Percentiles rank a stretch among this genome's conserved stretches.
phyloP scores from a whole-genome alignment of 2,113 vertebrate genomes.

The Myxocyprinus asiaticus region DNA sequence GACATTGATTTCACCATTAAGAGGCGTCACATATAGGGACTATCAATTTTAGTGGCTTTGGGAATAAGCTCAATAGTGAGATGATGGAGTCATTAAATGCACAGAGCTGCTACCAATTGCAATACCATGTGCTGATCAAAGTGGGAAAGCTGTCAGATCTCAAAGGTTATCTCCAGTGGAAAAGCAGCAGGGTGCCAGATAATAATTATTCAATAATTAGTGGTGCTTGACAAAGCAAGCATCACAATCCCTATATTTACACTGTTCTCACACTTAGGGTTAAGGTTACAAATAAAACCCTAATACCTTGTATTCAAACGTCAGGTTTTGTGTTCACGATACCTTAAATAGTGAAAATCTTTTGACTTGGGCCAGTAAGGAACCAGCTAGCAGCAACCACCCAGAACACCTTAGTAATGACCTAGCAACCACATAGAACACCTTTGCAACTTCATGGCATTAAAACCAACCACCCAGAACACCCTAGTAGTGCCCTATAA shows the following conservation, averaged over 20 bases:
- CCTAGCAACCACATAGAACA: neutral
- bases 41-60: conserved; percentile 55
- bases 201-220: neutral
- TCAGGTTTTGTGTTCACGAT: too few relatives aligned
- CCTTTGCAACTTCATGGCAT: neutral
- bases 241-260: too few relatives aligned
- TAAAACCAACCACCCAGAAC: neutral
- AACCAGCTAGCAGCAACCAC: neutral
- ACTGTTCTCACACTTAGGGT: too few relatives aligned
- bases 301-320: too few relatives aligned
- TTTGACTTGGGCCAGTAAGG: neutral
- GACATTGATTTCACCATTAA: conserved; percentile 62
- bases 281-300: too few relatives aligned
- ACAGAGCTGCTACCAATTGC: neutral
- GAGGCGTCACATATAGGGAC: conserved; percentile 33
- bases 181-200: neutral
- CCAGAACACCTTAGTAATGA: too few relatives aligned
- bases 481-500: neutral
- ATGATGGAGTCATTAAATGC: conserved; percentile 57
- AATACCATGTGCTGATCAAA: neutral
- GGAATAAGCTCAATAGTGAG: conserved; percentile 51
- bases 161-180: conserved; percentile 15
- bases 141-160: conserved; percentile 23
- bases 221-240: too few relatives aligned
- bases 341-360: too few relatives aligned